Conservation (phyloP, 2,113 vertebrate genomes). For the Eolophus roseicapilla region DNA sequence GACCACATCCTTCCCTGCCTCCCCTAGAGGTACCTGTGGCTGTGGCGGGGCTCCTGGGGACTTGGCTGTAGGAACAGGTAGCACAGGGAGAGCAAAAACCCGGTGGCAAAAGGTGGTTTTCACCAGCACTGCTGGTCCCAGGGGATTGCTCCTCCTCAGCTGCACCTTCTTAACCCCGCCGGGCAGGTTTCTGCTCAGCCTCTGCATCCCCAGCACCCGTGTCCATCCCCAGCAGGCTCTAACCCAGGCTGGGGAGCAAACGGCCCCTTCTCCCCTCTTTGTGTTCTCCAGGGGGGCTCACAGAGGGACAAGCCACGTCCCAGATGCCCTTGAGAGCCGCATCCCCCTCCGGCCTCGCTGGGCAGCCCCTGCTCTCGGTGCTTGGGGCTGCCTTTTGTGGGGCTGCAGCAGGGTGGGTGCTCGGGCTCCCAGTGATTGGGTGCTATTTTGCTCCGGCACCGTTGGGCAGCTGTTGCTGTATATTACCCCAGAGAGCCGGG, state of each 20-base stretch:
- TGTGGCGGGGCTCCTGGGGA: not conserved
- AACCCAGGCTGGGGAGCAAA: accelerated
- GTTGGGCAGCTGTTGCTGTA: constrained; percentile 71
- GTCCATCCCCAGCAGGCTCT: not conserved
- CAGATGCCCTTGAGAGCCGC: not conserved
- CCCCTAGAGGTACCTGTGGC: not conserved
- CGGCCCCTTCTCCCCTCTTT: not conserved
- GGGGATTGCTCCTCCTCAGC: not conserved
- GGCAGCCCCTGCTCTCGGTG: not conserved
- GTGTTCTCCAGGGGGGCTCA: not conserved
- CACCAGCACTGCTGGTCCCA: not conserved
- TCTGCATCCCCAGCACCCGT: not conserved
- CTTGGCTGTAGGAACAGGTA: not conserved
- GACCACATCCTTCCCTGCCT: not conserved
- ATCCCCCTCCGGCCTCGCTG: not conserved
- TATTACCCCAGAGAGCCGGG: constrained; percentile 5
- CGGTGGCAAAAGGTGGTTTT: not conserved
- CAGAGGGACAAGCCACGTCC: accelerated
- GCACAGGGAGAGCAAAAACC: accelerated
- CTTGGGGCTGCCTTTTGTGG: not conserved
- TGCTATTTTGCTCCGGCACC: constrained; percentile 62
- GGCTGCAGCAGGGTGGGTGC: not conserved
- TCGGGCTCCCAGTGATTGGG: constrained; percentile 53
- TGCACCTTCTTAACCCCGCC: not conserved
- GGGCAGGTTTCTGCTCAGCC: not conserved